phyloP scores from a whole-genome alignment of 2,888 invertebrate species.

The Tiliacea aurago region DNA sequence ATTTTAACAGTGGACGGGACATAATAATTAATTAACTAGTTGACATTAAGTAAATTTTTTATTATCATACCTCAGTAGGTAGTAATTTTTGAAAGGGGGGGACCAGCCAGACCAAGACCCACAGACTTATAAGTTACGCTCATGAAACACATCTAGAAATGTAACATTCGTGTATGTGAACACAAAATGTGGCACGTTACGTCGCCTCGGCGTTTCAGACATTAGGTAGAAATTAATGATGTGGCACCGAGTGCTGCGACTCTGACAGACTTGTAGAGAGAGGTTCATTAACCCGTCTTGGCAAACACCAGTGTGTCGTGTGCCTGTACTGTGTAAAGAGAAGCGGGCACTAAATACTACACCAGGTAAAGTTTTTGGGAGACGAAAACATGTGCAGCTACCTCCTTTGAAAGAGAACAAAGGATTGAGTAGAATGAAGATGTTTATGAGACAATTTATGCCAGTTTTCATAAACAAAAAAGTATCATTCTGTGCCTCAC shows the following conservation, averaged over 20 bases:
- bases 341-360: slow-evolving; percentile 16
- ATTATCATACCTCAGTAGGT: neutral
- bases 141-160: slow-evolving; percentile 49
- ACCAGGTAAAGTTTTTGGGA: slow-evolving; percentile 23
- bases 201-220: slow-evolving; percentile 79
- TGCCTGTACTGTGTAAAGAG: slow-evolving; percentile 21
- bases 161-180: slow-evolving; percentile 68
- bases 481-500: neutral
- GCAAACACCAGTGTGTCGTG: slow-evolving; percentile 59
- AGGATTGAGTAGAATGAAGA: neutral
- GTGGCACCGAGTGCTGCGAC: slow-evolving; percentile 78
- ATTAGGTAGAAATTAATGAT: slow-evolving; percentile 87
- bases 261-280: slow-evolving; percentile 78
- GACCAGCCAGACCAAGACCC: neutral
- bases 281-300: slow-evolving; percentile 80
- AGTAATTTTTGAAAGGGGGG: neutral
- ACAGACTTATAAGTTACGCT: slow-evolving; percentile 5
- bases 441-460: neutral
- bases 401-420: neutral
- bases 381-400: neutral
- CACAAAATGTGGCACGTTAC: slow-evolving; percentile 80
- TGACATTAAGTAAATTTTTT: neutral
- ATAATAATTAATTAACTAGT: neutral
- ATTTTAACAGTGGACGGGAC: neutral
- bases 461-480: neutral